Evolutionary conservation across 2,888 invertebrate species (phyloP).

Genomic region (Melieria picta): DNA sequence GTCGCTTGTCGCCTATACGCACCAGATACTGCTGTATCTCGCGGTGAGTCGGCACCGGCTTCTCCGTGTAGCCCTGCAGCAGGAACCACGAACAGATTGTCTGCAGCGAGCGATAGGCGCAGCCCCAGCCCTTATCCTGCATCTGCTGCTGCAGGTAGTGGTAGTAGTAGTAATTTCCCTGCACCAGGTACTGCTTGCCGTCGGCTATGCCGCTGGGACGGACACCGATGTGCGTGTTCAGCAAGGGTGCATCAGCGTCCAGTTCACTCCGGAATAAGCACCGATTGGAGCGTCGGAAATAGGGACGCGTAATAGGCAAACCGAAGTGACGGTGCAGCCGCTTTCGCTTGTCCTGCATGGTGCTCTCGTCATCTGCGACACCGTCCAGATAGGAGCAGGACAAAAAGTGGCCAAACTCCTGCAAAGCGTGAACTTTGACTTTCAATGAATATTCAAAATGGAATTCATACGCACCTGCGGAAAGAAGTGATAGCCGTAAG

Average conservation of each 20-base stretch:
- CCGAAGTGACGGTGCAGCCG: constrained; percentile 78
- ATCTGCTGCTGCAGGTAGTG: constrained; percentile 96
- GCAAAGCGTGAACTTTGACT: constrained; percentile 28
- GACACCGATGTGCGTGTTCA: constrained; percentile 78
- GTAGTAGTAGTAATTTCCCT: constrained; percentile 91
- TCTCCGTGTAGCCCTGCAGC: constrained; percentile 84
- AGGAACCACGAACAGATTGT: constrained; percentile 97
- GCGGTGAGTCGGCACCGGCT: constrained; percentile 80
- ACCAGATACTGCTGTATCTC: constrained; percentile 95
- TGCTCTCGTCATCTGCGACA: constrained; percentile 74
- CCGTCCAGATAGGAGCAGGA: constrained; percentile 78
- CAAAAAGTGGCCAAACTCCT: constrained; percentile 79
- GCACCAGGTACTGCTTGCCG: constrained; percentile 72
- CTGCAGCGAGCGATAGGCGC: constrained; percentile 97
- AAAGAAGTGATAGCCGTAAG: constrained; percentile 75
- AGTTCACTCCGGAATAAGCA: constrained; percentile 69
- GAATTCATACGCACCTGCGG: constrained; percentile 46
- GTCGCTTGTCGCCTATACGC: constrained; percentile 91
- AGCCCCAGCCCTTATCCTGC: constrained; percentile 99
- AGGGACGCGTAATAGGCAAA: constrained; percentile 75
- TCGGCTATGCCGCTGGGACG: constrained; percentile 63
- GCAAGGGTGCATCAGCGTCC: constrained; percentile 67
- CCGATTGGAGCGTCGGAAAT: constrained; percentile 79
- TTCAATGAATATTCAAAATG: background rate
- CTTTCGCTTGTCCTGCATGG: constrained; percentile 72